phyloP scores from a whole-genome alignment of 2,797 vertebrate genomes.

The Hypotaenidia okinawae region DNA sequence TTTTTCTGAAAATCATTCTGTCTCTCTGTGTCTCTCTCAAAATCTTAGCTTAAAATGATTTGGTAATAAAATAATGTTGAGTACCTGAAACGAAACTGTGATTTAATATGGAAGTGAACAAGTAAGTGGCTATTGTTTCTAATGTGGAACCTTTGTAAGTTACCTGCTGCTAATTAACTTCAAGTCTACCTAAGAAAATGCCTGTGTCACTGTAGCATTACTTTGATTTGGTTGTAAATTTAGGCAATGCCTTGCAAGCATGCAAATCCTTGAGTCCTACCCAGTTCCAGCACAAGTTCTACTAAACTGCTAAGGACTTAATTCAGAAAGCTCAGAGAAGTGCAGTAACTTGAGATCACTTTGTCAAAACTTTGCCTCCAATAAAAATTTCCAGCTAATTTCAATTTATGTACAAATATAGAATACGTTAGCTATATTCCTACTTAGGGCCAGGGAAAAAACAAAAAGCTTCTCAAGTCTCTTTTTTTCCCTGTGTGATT shows the following conservation, averaged over 20 bases:
- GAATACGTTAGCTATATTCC: not conserved
- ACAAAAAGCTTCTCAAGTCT: not conserved
- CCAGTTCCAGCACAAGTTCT: not conserved
- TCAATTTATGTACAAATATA: not conserved
- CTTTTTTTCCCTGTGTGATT: not conserved
- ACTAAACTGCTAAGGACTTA: not conserved
- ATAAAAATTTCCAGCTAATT: not conserved
- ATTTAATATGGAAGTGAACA: not conserved
- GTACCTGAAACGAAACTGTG: not conserved
- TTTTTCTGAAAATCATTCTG: not conserved
- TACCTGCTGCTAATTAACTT: not conserved
- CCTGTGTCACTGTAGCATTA: not conserved
- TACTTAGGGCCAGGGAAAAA: not conserved
- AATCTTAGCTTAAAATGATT: not conserved
- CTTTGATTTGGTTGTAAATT: not conserved
- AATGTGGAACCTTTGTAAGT: not conserved
- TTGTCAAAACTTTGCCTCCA: not conserved
- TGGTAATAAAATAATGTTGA: not conserved
- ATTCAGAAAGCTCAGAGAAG: not conserved
- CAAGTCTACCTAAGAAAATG: not conserved
- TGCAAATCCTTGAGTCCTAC: not conserved
- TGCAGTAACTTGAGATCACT: not conserved
- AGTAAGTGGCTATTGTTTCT: not conserved
- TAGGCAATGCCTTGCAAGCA: not conserved
- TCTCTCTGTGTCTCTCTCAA: too few species aligned